Percentiles rank a stretch among this genome's conserved stretches.
phyloP scores from a whole-genome alignment of 2,113 vertebrate genomes.

The Tragelaphus strepsiceros region DNA sequence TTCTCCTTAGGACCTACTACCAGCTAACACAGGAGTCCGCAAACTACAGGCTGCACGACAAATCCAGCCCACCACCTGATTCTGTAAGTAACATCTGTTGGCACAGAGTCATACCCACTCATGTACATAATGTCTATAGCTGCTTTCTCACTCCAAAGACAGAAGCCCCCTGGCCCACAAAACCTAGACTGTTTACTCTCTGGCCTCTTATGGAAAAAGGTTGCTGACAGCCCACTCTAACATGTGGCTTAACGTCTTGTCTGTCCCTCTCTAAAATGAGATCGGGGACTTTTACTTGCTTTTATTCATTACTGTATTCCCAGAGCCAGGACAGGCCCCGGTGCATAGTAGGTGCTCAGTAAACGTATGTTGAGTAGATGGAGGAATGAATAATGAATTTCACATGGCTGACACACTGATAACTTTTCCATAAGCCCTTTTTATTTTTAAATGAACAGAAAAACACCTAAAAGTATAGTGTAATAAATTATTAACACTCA shows the following conservation, averaged over 20 bases:
- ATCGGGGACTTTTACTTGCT: neutral
- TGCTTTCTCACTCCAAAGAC: neutral
- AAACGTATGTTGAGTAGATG: neutral
- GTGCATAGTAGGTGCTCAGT: neutral
- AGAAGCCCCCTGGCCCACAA: neutral
- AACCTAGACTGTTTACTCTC: neutral
- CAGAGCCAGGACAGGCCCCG: neutral
- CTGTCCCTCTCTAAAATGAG: neutral
- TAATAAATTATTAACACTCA: neutral
- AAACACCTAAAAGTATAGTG: neutral
- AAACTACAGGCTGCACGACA: neutral
- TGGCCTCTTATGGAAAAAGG: neutral
- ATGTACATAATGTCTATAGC: too few relatives aligned
- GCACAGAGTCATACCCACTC: neutral
- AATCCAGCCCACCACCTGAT: neutral
- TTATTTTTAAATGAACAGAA: neutral
- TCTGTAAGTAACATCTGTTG: neutral
- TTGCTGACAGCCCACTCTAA: neutral
- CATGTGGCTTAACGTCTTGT: neutral
- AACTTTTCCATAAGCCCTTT: neutral
- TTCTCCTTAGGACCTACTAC: neutral
- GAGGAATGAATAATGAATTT: neutral
- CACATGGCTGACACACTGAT: neutral
- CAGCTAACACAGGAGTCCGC: neutral
- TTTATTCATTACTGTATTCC: neutral